These are phyloP conservation scores for Oceanites oceanicus DNA, from an alignment of 2,113 vertebrate genomes.

Conservation along the genomic window DNA sequence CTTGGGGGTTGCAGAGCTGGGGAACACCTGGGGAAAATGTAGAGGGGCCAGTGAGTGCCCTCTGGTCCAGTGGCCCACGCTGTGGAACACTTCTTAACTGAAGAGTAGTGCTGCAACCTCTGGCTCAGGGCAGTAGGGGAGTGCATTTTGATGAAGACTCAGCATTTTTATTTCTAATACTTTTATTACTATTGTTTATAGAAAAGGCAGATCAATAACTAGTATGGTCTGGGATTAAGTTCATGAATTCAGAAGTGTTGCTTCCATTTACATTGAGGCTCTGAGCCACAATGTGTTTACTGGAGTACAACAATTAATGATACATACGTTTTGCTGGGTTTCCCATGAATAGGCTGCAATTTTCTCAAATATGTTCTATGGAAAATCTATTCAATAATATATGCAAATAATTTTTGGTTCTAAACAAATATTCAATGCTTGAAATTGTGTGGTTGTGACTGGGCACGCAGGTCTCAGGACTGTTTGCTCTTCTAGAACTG, in stretches of 20 bases:
- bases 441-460: not conserved
- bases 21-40: not conserved
- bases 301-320: not conserved
- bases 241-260: not conserved
- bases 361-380: not conserved
- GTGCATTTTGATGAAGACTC: not conserved
- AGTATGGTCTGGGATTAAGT: not conserved
- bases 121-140: not conserved
- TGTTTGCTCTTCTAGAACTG: not conserved
- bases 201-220: not conserved
- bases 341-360: not conserved
- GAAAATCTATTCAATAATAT: not conserved
- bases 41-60: not conserved
- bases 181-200: not conserved
- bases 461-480: not conserved
- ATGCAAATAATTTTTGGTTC: not conserved
- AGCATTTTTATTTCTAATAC: not conserved
- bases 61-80: rapidly evolving
- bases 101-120: too few relatives aligned
- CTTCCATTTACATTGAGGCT: not conserved
- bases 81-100: not conserved
- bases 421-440: not conserved
- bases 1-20: not conserved
- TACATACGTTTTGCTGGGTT: not conserved
- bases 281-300: not conserved